Evolutionary conservation across 1,140 invertebrate species (phyloP).

Genomic region (Cherax destructor): DNA sequence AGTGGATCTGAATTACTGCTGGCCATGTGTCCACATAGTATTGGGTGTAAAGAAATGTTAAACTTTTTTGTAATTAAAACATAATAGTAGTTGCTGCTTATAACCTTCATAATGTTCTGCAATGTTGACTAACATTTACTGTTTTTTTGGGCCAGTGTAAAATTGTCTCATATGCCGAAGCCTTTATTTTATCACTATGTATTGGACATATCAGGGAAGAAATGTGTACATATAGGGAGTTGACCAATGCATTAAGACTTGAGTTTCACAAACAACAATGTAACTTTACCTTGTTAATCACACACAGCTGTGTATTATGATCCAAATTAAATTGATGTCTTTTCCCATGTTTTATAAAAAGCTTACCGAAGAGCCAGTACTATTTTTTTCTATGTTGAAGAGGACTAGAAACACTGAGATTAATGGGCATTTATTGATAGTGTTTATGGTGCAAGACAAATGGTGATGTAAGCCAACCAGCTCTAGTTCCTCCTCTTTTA

Average conservation of each 20-base stretch:
- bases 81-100: not conserved
- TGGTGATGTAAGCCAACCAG: conserved; percentile 4
- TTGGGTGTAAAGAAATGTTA: too few species aligned
- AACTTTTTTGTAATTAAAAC: too few species aligned
- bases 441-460: conserved; percentile 27
- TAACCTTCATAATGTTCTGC: not conserved
- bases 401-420: conserved; percentile 9
- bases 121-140: not conserved
- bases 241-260: not conserved
- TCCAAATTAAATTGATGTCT: not conserved
- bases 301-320: not conserved
- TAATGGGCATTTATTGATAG: conserved; percentile 21
- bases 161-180: not conserved
- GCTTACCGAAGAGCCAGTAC: not conserved
- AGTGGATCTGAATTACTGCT: not conserved
- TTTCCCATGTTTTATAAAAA: not conserved
- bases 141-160: not conserved
- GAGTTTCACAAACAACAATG: not conserved
- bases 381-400: not conserved
- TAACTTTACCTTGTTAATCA: not conserved
- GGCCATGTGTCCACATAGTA: too few species aligned
- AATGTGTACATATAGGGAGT: not conserved
- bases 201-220: not conserved
- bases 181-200: not conserved
- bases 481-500: conserved; percentile 43